Evolutionary conservation across 2,797 vertebrate species (phyloP).

Genomic region (Numenius phaeopus): DNA sequence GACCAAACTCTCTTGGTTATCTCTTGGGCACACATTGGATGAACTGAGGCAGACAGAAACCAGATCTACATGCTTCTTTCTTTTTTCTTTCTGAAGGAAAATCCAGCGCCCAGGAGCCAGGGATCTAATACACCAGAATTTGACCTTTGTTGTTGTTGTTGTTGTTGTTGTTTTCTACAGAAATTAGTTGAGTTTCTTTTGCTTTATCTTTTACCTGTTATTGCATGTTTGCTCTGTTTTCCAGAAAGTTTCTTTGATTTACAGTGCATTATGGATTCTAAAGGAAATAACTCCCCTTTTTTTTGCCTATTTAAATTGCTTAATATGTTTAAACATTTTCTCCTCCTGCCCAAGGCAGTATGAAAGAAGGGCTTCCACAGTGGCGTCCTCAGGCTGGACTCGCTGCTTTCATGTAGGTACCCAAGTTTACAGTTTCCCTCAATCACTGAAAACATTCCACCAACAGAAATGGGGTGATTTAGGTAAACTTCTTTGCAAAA

Average conservation of each 20-base stretch:
- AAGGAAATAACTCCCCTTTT: neutral
- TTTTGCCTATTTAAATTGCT: constrained; percentile 15
- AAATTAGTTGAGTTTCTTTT: constrained; percentile 20
- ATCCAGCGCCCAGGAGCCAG: neutral
- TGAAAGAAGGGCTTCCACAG: neutral
- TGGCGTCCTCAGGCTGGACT: neutral
- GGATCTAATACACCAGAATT: neutral
- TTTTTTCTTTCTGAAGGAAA: constrained; percentile 12
- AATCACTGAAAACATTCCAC: neutral
- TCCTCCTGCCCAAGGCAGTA: neutral
- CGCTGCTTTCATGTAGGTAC: neutral
- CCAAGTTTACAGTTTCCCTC: neutral
- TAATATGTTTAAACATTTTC: constrained; percentile 14
- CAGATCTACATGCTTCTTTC: neutral
- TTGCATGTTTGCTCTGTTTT: neutral
- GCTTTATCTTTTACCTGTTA: constrained; percentile 27
- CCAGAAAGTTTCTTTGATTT: constrained; percentile 36
- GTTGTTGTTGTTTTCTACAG: neutral
- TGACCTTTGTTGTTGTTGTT: neutral
- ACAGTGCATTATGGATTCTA: neutral
- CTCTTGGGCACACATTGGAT: neutral
- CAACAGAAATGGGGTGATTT: neutral
- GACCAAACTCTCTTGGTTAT: constrained; percentile 2
- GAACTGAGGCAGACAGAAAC: constrained; percentile 33
- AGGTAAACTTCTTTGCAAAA: neutral